A percentile compares a stretch with the other conserved stretches of the same genome.
phyloP scores from a whole-genome alignment of 2,113 vertebrate species.

The Barbus barbus region DNA sequence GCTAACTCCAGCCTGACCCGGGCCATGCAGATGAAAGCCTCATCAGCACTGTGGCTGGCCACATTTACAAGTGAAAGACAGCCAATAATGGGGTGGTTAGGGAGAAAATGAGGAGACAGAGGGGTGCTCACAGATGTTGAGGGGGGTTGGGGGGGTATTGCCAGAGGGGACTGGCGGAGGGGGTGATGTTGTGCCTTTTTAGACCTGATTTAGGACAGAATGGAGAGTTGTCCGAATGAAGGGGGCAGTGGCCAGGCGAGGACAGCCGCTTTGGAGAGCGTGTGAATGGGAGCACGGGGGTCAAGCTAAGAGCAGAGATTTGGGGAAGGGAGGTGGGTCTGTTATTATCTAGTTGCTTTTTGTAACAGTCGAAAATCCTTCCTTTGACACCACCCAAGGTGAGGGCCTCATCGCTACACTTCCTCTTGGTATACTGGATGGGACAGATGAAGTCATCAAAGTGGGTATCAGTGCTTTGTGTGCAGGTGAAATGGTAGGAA shows the following conservation, averaged over 20 bases:
- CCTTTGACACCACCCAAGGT: conserved; percentile 64
- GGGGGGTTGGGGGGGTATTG: conserved; percentile 76
- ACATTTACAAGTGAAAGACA: conserved; percentile 93
- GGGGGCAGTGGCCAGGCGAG: conserved; percentile 66
- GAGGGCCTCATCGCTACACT: conserved; percentile 58
- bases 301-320: conserved; percentile 56
- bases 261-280: conserved; percentile 86
- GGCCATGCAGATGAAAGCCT: conserved; percentile 73
- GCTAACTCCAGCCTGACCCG: conserved; percentile 70
- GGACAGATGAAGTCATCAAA: conserved; percentile 71
- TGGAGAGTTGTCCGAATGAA: conserved; percentile 82
- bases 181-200: conserved; percentile 63
- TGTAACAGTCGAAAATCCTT: conserved; percentile 60
- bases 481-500: conserved; percentile 45
- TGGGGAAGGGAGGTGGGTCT: conserved; percentile 31
- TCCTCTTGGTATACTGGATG: conserved; percentile 54
- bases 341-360: conserved; percentile 57
- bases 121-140: conserved; percentile 98
- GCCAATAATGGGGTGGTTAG: conserved; percentile 94
- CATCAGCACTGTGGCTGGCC: conserved; percentile 77
- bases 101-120: conserved; percentile 90
- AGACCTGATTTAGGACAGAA: conserved; percentile 79
- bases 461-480: conserved; percentile 49
- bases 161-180: conserved; percentile 53
- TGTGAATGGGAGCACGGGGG: conserved; percentile 82